Percentiles rank a stretch among this genome's conserved stretches.
These are phyloP conservation scores for Chloroceryle aenea DNA, from an alignment of 2,113 vertebrate species.

Conservation along the genomic window DNA sequence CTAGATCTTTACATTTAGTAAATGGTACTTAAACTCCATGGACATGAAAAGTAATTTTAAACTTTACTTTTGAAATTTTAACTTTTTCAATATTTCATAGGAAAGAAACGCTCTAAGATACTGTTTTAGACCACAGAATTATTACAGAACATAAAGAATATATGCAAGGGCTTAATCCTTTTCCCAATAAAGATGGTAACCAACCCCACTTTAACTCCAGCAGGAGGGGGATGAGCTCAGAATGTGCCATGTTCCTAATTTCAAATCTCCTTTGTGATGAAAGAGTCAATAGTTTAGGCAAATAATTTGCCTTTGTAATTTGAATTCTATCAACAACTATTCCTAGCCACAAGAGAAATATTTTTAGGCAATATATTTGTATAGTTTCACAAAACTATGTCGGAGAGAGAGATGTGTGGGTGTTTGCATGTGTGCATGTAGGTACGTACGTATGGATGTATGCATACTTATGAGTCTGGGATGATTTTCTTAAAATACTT, in stretches of 20 bases:
- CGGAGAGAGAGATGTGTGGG: constrained; percentile 75
- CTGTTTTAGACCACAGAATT: constrained; percentile 69
- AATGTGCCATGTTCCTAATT: constrained; percentile 65
- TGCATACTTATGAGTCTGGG: constrained; percentile 56
- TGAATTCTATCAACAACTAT: constrained; percentile 72
- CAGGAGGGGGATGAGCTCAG: constrained; percentile 22
- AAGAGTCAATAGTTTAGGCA: constrained; percentile 51
- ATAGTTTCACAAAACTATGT: constrained; percentile 75
- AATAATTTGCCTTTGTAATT: constrained; percentile 45
- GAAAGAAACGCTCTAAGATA: constrained; percentile 72
- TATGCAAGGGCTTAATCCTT: constrained; percentile 64
- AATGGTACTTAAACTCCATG: constrained; percentile 54
- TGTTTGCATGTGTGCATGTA: neutral
- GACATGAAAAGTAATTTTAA: constrained; percentile 70
- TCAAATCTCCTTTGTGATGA: constrained; percentile 64
- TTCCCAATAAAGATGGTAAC: constrained; percentile 9
- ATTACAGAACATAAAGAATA: constrained; percentile 71
- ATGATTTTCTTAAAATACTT: constrained; percentile 79
- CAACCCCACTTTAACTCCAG: neutral
- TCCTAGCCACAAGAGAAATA: constrained; percentile 76
- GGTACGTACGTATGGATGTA: neutral
- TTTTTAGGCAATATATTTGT: constrained; percentile 71
- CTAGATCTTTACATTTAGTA: constrained; percentile 74
- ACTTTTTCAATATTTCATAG: constrained; percentile 61
- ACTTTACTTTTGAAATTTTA: constrained; percentile 68